Conservation (phyloP, 2,888 invertebrate genomes). For the Andrena marginata region DNA sequence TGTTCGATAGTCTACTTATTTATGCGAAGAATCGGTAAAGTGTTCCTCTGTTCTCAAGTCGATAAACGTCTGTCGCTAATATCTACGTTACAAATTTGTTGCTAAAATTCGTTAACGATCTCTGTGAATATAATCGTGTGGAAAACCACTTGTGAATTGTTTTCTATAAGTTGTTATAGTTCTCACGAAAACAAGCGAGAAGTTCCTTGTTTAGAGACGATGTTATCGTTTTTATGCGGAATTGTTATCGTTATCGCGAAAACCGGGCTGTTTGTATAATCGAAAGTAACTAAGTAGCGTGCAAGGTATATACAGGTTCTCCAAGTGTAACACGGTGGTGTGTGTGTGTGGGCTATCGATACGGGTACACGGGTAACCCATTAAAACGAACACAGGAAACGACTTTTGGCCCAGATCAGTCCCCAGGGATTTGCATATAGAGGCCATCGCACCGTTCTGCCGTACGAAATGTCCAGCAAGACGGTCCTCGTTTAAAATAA, state of each 20-base stretch:
- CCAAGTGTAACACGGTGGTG: not conserved
- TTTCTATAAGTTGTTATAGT: not conserved
- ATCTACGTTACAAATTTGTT: too few relatives aligned
- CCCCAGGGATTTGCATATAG: conserved; percentile 51
- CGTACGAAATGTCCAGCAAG: not conserved
- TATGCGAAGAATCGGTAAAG: too few relatives aligned
- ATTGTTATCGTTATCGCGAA: conserved; percentile 44
- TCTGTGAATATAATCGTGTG: too few relatives aligned
- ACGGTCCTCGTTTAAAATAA: not conserved
- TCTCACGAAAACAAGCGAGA: conserved; percentile 15
- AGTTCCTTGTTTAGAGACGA: conserved; percentile 1
- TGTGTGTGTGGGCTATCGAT: conserved; percentile 31
- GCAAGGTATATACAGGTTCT: conserved; percentile 22
- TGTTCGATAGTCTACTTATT: too few relatives aligned
- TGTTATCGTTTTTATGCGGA: conserved; percentile 34
- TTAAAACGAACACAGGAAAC: conserved; percentile 58
- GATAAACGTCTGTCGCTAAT: too few relatives aligned
- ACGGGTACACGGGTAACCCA: conserved; percentile 41
- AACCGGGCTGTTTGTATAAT: conserved; percentile 31
- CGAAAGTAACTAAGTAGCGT: conserved; percentile 8
- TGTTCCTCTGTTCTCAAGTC: too few relatives aligned
- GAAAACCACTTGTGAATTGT: not conserved
- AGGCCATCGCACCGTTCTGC: not conserved
- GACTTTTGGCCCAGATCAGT: conserved; percentile 45
- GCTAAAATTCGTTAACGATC: too few relatives aligned